phyloP scores from a whole-genome alignment of 1,140 invertebrate species.

The Acromyrmex heyeri region DNA sequence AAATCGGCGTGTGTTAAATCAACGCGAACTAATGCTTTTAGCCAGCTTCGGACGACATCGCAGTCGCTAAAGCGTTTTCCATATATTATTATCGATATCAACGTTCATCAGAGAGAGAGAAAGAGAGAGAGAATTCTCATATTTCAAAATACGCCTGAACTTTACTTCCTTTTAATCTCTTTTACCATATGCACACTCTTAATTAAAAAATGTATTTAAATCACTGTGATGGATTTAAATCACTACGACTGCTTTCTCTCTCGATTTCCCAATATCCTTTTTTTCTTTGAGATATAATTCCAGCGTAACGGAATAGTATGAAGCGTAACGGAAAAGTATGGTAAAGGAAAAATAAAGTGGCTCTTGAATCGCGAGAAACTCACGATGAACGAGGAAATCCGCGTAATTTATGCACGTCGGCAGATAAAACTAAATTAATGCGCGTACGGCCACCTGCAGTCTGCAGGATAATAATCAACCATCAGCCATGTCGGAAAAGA shows the following conservation, averaged over 20 bases:
- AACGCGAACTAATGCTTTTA: background rate
- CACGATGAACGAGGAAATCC: constrained; percentile 19
- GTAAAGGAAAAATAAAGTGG: background rate
- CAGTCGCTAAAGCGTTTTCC: background rate
- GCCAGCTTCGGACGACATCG: background rate
- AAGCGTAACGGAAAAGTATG: background rate
- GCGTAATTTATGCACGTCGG: constrained; percentile 36
- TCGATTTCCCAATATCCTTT: background rate
- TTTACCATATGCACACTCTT: background rate
- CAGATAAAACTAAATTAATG: constrained; percentile 50
- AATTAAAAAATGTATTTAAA: constrained; percentile 3
- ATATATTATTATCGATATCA: background rate
- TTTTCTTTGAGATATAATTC: constrained; percentile 7
- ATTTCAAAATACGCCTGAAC: background rate
- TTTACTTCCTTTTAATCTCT: background rate
- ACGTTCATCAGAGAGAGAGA: background rate
- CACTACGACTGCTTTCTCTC: background rate
- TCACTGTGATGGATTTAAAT: background rate
- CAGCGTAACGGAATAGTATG: background rate
- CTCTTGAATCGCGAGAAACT: constrained; percentile 26
- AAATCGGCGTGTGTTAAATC: constrained; percentile 56
- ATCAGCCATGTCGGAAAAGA: constrained; percentile 38
- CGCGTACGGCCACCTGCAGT: constrained; percentile 37
- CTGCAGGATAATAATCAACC: constrained; percentile 46
- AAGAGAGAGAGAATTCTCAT: background rate